Conservation (phyloP, 2,113 vertebrate species). For the Callospermophilus lateralis region DNA sequence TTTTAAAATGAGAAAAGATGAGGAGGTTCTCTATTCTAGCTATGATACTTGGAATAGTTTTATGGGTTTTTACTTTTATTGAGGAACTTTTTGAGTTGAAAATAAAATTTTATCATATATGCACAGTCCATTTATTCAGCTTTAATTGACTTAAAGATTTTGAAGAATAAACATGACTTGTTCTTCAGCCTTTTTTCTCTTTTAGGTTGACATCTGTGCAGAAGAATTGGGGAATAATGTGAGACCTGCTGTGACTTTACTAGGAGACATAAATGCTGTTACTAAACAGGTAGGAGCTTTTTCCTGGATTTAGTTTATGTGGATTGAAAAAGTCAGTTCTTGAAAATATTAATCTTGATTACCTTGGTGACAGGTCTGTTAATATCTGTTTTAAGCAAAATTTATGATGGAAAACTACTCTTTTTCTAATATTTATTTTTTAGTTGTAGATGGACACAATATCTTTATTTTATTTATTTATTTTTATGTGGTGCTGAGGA, state of each 20-base stretch:
- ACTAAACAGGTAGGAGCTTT: slow-evolving; percentile 91
- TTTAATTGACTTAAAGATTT: background rate
- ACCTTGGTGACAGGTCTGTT: slow-evolving; percentile 13
- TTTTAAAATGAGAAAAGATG: background rate
- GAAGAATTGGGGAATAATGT: slow-evolving; percentile 99
- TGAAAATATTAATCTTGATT: slow-evolving; percentile 50
- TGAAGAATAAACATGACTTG: slow-evolving; percentile 7
- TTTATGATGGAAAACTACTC: slow-evolving; percentile 34
- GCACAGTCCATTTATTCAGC: background rate
- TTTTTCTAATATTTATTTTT: background rate
- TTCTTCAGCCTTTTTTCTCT: slow-evolving; percentile 33
- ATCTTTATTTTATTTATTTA: no score
- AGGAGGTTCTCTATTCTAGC: background rate
- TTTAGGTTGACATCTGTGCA: slow-evolving; percentile 95
- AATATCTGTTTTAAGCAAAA: slow-evolving; percentile 59
- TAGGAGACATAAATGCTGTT: slow-evolving; percentile 93
- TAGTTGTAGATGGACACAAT: background rate
- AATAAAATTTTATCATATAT: background rate
- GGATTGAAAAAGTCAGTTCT: slow-evolving; percentile 30
- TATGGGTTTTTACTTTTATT: slow-evolving; percentile 51
- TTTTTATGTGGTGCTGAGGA: no score
- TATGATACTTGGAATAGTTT: background rate
- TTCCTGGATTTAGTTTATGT: slow-evolving; percentile 36
- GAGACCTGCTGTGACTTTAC: slow-evolving; percentile 91
- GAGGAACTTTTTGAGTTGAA: background rate